These are phyloP conservation scores for Trisateles emortualis DNA, from an alignment of 2,888 invertebrate species.

Conservation along the genomic window DNA sequence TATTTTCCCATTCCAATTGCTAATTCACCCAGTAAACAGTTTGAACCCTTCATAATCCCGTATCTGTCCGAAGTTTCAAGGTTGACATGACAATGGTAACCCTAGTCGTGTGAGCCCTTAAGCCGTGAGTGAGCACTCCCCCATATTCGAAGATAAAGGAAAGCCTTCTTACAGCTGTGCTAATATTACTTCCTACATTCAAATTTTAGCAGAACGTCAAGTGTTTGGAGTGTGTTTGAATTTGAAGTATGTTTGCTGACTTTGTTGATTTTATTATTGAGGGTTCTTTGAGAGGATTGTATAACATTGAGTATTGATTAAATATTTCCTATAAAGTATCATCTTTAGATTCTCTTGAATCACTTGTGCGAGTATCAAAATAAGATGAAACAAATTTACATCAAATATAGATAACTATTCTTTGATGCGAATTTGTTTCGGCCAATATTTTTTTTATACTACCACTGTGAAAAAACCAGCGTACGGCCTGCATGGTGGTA, in stretches of 20 bases:
- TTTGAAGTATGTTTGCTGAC: conserved; percentile 14
- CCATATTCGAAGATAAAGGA: conserved; percentile 40
- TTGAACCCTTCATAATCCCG: not conserved
- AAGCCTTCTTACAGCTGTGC: conserved; percentile 36
- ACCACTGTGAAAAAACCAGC: too few relatives aligned
- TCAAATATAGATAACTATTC: too few relatives aligned
- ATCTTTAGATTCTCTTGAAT: too few relatives aligned
- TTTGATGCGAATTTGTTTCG: too few relatives aligned
- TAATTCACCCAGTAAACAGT: too few relatives aligned
- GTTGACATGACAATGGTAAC: not conserved
- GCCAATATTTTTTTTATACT: too few relatives aligned
- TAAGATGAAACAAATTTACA: too few relatives aligned
- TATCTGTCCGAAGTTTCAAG: not conserved
- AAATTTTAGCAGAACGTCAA: conserved; percentile 24
- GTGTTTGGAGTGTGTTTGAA: conserved; percentile 20
- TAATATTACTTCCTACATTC: conserved; percentile 42
- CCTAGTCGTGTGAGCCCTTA: conserved; percentile 32
- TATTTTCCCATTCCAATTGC: too few relatives aligned
- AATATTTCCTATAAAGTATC: too few relatives aligned
- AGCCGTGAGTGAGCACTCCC: conserved; percentile 38
- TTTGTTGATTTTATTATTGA: conserved; percentile 8
- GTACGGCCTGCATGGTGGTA: too few relatives aligned
- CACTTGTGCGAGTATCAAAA: too few relatives aligned
- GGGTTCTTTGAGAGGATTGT: not conserved
- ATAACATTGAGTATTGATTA: too few relatives aligned